Evolutionary conservation across 2,113 vertebrate genomes (phyloP), one percentile per base, ranked within the genome.

Genomic region (Gyps fulvus): DNA sequence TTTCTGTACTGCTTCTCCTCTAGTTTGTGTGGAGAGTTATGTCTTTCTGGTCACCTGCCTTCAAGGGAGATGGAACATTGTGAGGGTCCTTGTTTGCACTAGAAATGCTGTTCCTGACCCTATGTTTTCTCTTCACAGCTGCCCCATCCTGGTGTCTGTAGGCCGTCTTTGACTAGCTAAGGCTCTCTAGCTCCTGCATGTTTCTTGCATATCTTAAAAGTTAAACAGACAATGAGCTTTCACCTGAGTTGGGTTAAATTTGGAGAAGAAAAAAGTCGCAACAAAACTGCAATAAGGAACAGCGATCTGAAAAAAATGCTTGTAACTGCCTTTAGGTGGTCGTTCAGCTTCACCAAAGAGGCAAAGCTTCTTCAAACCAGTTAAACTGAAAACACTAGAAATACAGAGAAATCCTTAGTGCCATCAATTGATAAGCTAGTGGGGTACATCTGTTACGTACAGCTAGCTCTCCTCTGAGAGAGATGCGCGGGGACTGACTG

Each of bases 11-110:
- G 17, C 45, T 79, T 34, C 16, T 82, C 3, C 32, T 71, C 7
- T 61, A 0, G 17, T 29, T 79, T 0, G 0, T 25, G 5, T 40
- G 31, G 49, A 17, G 57, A 21, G 36, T 67, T 72, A 4, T 0
- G 3, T 52, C 14, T 57, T 40, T 58, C 32, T 79, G 20, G 32
- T 73, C 49, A 17, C 14, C 26, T 38, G 32, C 26, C 31, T 61
- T 47, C 12, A 16, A 13, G 57, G 63, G 55, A 73, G 49, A 9
- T 45, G 29, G 42, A 38, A 11, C 14, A 15, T 11, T 1, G 1
- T 1, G 7, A 38, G 13, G 19, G 27, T 80, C 73, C 71, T 54
- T n/a, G 20, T 67, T 90, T 29, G 32, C 1, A 2, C 57, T 89
- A 38, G 42, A 62, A 62, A 21, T 73, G 73, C 57, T 81, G 15